Percentiles rank a stretch among this genome's conserved stretches.
Evolutionary conservation across 2,113 vertebrate species (phyloP).

Genomic region (Cettia cetti): DNA sequence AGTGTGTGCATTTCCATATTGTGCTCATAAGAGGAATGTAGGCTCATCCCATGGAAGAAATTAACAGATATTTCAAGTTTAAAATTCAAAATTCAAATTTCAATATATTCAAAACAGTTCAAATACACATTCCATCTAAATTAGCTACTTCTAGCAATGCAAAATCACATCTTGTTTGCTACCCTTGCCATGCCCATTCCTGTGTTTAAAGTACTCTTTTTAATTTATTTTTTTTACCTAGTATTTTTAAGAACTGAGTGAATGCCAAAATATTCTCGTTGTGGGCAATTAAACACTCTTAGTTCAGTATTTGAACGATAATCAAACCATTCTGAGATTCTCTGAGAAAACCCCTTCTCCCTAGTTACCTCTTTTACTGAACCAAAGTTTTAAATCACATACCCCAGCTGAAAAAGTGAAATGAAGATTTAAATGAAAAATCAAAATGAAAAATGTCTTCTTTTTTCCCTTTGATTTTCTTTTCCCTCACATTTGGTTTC

Average conservation of each 20-base stretch:
- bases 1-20: neutral
- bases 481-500: neutral
- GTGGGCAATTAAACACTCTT: neutral
- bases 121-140: neutral
- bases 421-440: neutral
- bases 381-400: neutral
- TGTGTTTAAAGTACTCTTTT: neutral
- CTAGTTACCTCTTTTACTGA: neutral
- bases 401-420: neutral
- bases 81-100: neutral
- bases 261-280: conserved; percentile 11
- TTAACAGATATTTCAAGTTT: neutral
- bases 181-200: neutral
- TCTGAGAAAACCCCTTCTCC: neutral
- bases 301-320: neutral
- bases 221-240: neutral
- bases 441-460: neutral
- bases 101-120: neutral
- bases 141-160: neutral
- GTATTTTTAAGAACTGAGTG: neutral
- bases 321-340: neutral
- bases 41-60: neutral
- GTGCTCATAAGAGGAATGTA: neutral
- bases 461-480: neutral
- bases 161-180: neutral